Base-by-base conservation (phyloP, 2,113 vertebrate genomes). In the Garra rufa region DNA sequence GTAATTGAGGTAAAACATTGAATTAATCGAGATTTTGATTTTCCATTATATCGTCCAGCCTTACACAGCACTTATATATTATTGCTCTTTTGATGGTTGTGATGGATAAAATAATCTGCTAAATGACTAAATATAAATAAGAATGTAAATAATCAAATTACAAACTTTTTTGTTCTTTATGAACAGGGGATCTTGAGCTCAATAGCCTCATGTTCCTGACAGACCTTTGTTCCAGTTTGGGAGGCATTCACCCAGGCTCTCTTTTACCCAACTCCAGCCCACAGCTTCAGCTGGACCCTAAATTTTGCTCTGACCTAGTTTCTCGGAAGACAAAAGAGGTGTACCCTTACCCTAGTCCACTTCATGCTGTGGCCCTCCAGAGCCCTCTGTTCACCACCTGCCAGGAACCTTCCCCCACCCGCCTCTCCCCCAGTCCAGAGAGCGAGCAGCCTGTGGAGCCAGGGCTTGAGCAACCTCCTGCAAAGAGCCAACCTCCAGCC, bases 351-450 rank as follows among this genome's bases (percentile, higher is more conserved):
- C 95, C 95, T n/a, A 96, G 95, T 85, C 95, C 95, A 0, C 89
- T 96, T 77, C 95, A 96, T 26, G 95, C 95, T 0, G 94, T 96
- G 11, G 95, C 95, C 28, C 92, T 96, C 52, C 95, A 96, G 85
- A 96, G 95, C 80, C 95, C 95, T 38, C 91, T 96, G 38, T 96
- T 96, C 89, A 95, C 92, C 48, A 90, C 89, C 4, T 88, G 59
- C 38, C 92, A 89, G 70, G 90, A 92, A 76, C 89, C 79, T 19
- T 89, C 89, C 5, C 59, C 82, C 34, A 78, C 81, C 15, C 52
- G 63, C 28, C 61, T 81, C 10, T 89, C 88, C 9, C 59, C 83
- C 4, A 91, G 81, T 76, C 82, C 90, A 28, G 93, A 94, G 26
- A 86, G 50, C 63, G 76, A 81, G 21, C 89, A 91, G 69, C 28